These are phyloP conservation scores for Trichopoda pennipes DNA, from an alignment of 2,888 invertebrate genomes.

Conservation along the genomic window DNA sequence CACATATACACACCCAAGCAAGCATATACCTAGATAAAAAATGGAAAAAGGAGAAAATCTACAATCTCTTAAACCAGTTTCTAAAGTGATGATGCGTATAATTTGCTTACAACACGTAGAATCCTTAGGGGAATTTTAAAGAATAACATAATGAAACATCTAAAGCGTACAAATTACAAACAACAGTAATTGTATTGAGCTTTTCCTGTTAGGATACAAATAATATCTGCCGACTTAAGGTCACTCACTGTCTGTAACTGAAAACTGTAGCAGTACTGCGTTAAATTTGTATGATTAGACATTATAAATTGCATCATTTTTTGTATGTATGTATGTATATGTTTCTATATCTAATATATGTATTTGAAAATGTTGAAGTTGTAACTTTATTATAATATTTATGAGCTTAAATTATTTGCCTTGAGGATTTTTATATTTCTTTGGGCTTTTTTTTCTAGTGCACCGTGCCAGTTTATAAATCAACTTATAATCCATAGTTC, in stretches of 20 bases:
- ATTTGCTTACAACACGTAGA: constrained; percentile 4
- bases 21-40: too few species aligned
- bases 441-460: background rate
- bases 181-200: background rate
- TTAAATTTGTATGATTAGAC: background rate
- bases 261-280: background rate
- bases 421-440: constrained; percentile 35
- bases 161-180: constrained; percentile 4
- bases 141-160: background rate
- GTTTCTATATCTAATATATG: background rate
- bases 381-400: constrained; percentile 47
- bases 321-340: too few species aligned
- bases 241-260: constrained; percentile 49
- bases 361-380: constrained; percentile 11
- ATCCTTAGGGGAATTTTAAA: constrained; percentile 32
- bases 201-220: background rate
- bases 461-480: constrained; percentile 62
- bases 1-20: background rate
- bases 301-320: too few species aligned
- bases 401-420: constrained; percentile 39
- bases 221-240: constrained; percentile 31
- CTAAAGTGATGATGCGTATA: constrained; percentile 15
- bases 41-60: background rate
- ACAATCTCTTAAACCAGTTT: background rate
- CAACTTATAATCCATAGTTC: constrained; percentile 69